Base-by-base conservation (phyloP, 1,140 invertebrate genomes). In the Cataglyphis hispanica region DNA sequence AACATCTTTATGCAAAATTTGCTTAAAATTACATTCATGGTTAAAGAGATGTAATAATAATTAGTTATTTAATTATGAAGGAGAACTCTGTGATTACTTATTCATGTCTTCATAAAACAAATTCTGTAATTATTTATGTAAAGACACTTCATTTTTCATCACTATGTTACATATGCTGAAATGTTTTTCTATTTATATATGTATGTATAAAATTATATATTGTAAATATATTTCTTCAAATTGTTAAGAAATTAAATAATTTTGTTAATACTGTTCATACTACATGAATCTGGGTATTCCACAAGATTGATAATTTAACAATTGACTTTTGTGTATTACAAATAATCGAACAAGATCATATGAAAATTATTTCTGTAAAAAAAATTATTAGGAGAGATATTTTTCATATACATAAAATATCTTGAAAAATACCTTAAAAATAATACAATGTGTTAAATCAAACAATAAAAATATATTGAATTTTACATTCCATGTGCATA, bases 231-330 rank as follows among this genome's bases (percentile, higher is more conserved):
- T 43, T 13, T 60, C 53, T 60, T 61, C 34, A 61, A 40, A 76
- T 61, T 76, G 22, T 63, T 63, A 43, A 31, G 4, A 43, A 66
- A 85, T 58, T 34, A 85, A 81, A 46, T 50, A 46, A 46, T 43
- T 60, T 25, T 27, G 56, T 8, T 69, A 69, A 50, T 67, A 27
- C 0, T 5, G 3, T 40, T 61, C 4, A 50, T 19, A 19, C 13
- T 69, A 25, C 53, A 5, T 37, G 19, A 1, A 66, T 37, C 27
- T 5, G 2, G 19, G 19, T 37, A n/a, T 63, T 19, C 5, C 5
- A 8, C 16, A 63, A 16, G 5, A 34, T 61, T 27, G 22, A 27
- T 61, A 2, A 19, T 31, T 70, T 70, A 50, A 46, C 8, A 31
- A 50, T 50, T 63, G 13, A 70, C 4, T 27, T 19, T 50, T 25